Percentiles rank a stretch among this genome's conserved stretches.
These are phyloP conservation scores for Esox masquinongy DNA, from an alignment of 2,797 vertebrate species.

Conservation along the genomic window DNA sequence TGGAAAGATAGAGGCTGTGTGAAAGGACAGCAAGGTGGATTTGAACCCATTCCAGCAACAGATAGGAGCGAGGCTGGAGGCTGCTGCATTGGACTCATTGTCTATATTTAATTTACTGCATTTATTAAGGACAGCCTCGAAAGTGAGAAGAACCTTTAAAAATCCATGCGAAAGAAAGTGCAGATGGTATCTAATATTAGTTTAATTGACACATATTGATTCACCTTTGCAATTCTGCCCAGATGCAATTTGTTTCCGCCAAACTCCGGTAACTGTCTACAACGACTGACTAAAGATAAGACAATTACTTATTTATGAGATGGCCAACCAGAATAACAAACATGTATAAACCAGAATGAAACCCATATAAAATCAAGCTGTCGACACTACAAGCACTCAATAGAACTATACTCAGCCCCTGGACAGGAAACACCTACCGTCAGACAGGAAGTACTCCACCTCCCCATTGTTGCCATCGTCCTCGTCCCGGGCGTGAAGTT, in stretches of 20 bases:
- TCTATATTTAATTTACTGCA: background rate
- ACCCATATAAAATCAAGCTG: background rate
- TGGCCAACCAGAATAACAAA: background rate
- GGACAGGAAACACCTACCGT: conserved; percentile 68
- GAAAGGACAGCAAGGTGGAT: background rate
- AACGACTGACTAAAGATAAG: background rate
- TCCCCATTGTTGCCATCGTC: conserved; percentile 84
- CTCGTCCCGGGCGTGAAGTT: conserved; percentile 79
- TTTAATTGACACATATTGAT: background rate
- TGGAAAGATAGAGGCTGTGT: background rate
- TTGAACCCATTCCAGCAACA: background rate
- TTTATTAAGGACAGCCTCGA: background rate
- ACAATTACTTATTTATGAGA: background rate
- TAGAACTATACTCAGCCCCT: background rate
- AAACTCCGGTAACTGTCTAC: background rate
- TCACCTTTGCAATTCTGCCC: background rate
- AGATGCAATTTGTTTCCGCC: background rate
- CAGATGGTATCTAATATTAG: conserved; percentile 4
- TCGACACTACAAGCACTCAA: background rate
- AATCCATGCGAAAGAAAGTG: background rate
- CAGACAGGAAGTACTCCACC: conserved; percentile 87
- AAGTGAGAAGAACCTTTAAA: background rate
- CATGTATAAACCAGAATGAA: background rate
- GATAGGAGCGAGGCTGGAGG: background rate
- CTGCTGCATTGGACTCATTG: background rate